A percentile compares a stretch with the other conserved stretches of the same genome.
These are phyloP conservation scores for Misgurnus anguillicaudatus DNA, from an alignment of 2,113 vertebrate species.

Conservation along the genomic window DNA sequence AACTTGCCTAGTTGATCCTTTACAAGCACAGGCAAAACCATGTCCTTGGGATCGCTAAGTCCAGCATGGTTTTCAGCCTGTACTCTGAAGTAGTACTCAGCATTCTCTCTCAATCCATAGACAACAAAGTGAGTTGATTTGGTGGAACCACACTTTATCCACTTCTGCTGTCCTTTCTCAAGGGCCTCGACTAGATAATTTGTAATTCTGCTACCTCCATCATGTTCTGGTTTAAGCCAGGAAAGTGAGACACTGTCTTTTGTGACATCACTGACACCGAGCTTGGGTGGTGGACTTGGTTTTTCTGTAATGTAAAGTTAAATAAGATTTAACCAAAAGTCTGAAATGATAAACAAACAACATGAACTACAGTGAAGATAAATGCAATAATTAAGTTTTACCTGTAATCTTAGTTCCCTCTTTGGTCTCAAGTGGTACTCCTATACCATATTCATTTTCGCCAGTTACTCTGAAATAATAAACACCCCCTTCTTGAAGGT, in stretches of 20 bases:
- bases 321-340: neutral
- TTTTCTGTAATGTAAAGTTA: slow-evolving; percentile 81
- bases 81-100: slow-evolving; percentile 95
- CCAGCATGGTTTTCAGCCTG: slow-evolving; percentile 95
- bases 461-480: slow-evolving; percentile 95
- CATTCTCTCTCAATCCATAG: slow-evolving; percentile 87
- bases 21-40: slow-evolving; percentile 84
- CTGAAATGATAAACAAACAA: neutral
- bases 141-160: slow-evolving; percentile 90
- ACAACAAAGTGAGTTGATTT: slow-evolving; percentile 86
- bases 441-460: slow-evolving; percentile 94
- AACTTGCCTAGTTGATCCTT: slow-evolving; percentile 91
- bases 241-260: slow-evolving; percentile 90
- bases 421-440: slow-evolving; percentile 86
- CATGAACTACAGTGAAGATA: neutral
- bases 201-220: slow-evolving; percentile 92
- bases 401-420: slow-evolving; percentile 97
- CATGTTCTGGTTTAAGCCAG: slow-evolving; percentile 95
- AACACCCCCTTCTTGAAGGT: slow-evolving; percentile 87
- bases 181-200: slow-evolving; percentile 88
- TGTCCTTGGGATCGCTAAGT: slow-evolving; percentile 89
- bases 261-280: slow-evolving; percentile 87
- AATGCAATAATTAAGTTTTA: slow-evolving; percentile 54
- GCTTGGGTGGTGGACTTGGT: slow-evolving; percentile 92
- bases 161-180: slow-evolving; percentile 96